phyloP scores from a whole-genome alignment of 2,113 vertebrate species.

The Sorex fumeus region DNA sequence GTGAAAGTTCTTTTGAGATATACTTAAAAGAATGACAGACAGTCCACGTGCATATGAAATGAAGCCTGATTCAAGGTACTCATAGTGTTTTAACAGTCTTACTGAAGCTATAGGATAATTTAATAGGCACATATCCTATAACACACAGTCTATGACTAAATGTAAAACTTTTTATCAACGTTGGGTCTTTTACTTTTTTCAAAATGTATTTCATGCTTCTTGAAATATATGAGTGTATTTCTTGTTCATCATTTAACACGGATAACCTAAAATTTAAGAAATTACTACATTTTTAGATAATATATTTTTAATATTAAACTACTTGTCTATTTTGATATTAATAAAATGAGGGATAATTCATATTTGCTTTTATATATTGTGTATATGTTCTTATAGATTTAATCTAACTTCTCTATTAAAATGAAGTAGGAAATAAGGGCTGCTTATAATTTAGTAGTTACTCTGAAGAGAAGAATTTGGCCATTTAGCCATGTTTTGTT shows the following conservation, averaged over 20 bases:
- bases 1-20: conserved; percentile 18
- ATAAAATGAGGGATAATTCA: background rate
- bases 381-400: background rate
- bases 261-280: background rate
- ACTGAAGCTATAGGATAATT: background rate
- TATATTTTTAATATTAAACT: background rate
- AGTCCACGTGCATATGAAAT: background rate
- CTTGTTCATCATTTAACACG: background rate
- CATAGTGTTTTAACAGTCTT: background rate
- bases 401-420: background rate
- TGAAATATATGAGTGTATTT: background rate
- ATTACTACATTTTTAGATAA: background rate
- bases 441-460: background rate
- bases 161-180: background rate
- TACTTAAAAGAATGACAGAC: background rate
- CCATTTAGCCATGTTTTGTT: background rate
- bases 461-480: background rate
- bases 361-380: background rate
- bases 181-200: background rate
- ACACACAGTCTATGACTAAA: background rate
- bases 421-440: background rate
- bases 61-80: background rate
- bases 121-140: background rate
- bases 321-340: background rate
- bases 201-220: background rate